Conservation (phyloP, 2,113 vertebrate species). For the Chaetura pelagica region DNA sequence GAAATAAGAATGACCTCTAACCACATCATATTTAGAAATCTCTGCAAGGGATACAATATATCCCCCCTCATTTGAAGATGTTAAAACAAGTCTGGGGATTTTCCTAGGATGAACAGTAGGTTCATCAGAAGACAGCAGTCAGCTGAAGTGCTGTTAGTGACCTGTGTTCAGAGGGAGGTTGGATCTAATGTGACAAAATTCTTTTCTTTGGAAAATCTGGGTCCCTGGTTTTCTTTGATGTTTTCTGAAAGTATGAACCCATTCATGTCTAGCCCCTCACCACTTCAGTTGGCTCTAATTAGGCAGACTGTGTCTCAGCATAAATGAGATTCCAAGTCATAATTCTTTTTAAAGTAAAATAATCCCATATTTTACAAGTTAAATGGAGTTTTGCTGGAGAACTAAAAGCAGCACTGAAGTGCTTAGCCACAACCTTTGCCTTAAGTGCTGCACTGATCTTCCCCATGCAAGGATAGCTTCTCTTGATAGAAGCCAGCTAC, state of each 20-base stretch:
- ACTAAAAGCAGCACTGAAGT: background rate
- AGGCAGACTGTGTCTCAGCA: background rate
- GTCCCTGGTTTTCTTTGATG: background rate
- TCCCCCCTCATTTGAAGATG: background rate
- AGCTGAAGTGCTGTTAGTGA: background rate
- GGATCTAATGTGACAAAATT: background rate
- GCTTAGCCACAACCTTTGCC: background rate
- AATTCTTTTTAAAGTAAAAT: background rate
- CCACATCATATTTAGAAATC: background rate
- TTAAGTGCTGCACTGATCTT: background rate
- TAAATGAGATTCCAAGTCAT: background rate
- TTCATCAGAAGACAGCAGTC: background rate
- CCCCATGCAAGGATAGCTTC: background rate
- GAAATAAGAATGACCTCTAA: background rate
- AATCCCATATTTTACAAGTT: background rate
- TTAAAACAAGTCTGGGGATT: background rate
- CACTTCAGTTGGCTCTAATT: background rate
- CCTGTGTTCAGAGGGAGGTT: background rate
- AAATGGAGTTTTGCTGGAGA: background rate
- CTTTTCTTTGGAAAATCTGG: background rate
- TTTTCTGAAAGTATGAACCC: background rate
- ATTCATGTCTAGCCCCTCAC: background rate
- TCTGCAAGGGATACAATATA: background rate
- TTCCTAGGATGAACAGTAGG: background rate
- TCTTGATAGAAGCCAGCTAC: background rate